Conservation (phyloP, 1,140 invertebrate genomes). For the Papilio dardanus region DNA sequence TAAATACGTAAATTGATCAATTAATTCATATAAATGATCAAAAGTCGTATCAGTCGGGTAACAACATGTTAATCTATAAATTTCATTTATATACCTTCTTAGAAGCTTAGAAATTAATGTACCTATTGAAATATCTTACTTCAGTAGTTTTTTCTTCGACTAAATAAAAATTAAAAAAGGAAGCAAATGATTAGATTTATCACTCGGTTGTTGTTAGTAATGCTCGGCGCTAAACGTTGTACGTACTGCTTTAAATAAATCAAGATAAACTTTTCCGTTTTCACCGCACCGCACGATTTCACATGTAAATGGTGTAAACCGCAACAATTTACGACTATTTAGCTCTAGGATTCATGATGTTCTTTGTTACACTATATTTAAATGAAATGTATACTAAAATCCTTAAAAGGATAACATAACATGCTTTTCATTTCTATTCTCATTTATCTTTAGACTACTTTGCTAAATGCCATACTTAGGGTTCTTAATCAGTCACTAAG, state of each 20-base stretch:
- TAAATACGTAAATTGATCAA: too few species aligned
- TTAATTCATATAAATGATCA: too few species aligned
- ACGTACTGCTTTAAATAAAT: conserved; percentile 33
- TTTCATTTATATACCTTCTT: too few species aligned
- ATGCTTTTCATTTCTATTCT: background rate
- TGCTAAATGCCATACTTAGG: too few species aligned
- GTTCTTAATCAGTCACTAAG: too few species aligned
- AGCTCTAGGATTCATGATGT: conserved; percentile 13
- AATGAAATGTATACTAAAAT: background rate
- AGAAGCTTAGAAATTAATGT: too few species aligned
- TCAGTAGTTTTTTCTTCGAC: background rate
- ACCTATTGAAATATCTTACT: too few species aligned
- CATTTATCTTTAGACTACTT: background rate
- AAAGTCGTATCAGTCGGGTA: too few species aligned
- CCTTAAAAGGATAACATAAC: background rate
- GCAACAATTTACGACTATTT: conserved; percentile 27
- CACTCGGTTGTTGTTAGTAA: conserved; percentile 8
- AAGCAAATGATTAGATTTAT: background rate
- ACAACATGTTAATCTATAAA: too few species aligned
- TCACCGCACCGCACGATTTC: conserved; percentile 34
- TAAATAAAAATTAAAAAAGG: background rate
- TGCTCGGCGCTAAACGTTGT: conserved; percentile 24
- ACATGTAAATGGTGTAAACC: conserved; percentile 34
- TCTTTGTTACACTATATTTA: conserved; percentile 8
- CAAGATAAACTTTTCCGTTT: conserved; percentile 39